phyloP scores from a whole-genome alignment of 2,888 invertebrate species.

The Acleris literana region DNA sequence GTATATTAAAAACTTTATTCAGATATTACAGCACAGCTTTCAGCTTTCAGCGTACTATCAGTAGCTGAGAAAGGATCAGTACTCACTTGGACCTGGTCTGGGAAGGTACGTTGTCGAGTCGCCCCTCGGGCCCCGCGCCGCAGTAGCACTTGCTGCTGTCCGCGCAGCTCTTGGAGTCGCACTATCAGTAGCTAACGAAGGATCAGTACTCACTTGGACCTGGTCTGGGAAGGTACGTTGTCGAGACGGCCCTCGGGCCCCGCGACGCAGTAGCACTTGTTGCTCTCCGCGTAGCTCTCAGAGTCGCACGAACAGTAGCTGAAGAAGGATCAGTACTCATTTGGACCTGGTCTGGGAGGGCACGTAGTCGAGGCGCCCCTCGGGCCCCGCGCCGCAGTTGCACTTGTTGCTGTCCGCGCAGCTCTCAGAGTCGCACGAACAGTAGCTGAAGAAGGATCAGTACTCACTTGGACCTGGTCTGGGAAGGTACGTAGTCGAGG shows the following conservation, averaged over 20 bases:
- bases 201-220: conserved; percentile 38
- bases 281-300: conserved; percentile 93
- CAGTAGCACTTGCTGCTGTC: conserved; percentile 96
- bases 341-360: conserved; percentile 51
- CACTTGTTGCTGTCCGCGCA: conserved; percentile 95
- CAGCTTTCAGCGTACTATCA: no score
- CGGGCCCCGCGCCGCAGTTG: conserved; percentile 84
- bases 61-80: not conserved
- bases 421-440: conserved; percentile 93
- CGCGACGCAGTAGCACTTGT: conserved; percentile 91
- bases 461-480: conserved; percentile 48
- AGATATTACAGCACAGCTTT: no score
- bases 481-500: conserved; percentile 70
- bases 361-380: conserved; percentile 76
- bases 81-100: conserved; percentile 51
- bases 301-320: conserved; percentile 91
- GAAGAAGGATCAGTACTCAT: conserved; percentile 43
- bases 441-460: conserved; percentile 75
- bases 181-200: conserved; percentile 86
- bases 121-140: conserved; percentile 61
- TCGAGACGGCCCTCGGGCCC: conserved; percentile 70
- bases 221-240: conserved; percentile 60
- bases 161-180: conserved; percentile 93
- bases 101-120: conserved; percentile 70
- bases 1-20: no score